phyloP scores from a whole-genome alignment of 2,113 vertebrate genomes.

The Eptesicus fuscus region DNA sequence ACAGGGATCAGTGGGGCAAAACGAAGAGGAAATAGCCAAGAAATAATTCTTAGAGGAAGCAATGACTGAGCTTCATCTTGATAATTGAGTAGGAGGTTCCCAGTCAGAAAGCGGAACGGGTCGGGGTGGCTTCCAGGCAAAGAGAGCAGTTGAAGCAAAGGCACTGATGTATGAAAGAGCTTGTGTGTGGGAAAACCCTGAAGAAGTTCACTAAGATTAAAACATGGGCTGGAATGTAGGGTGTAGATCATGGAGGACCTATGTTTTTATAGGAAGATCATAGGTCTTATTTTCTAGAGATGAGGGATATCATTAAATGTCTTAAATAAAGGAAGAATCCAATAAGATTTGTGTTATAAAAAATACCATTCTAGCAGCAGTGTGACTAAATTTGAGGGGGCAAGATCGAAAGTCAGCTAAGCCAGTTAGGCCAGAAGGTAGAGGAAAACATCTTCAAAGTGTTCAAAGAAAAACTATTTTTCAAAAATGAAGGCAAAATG shows the following conservation, averaged over 20 bases:
- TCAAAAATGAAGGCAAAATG: neutral
- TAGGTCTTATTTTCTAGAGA: neutral
- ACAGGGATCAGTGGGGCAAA: neutral
- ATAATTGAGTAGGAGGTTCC: slow-evolving; percentile 45
- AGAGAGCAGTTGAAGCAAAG: neutral
- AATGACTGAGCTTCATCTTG: neutral
- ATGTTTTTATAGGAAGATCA: neutral
- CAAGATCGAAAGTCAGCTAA: neutral
- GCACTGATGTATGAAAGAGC: neutral
- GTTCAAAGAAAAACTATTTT: neutral
- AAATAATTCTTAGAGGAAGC: slow-evolving; percentile 11
- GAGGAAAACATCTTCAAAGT: neutral
- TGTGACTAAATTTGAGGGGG: neutral
- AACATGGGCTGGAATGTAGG: neutral
- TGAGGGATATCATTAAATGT: neutral
- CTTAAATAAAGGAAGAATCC: neutral
- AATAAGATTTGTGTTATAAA: neutral
- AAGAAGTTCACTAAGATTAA: neutral
- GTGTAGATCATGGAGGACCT: neutral
- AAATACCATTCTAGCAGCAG: neutral
- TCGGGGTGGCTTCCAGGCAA: slow-evolving; percentile 44
- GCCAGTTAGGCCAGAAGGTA: neutral
- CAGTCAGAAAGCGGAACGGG: neutral
- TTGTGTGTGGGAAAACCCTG: neutral
- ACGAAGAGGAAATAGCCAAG: neutral